These are phyloP conservation scores for Bellardia pandia DNA, from an alignment of 2,888 invertebrate genomes.

Conservation along the genomic window DNA sequence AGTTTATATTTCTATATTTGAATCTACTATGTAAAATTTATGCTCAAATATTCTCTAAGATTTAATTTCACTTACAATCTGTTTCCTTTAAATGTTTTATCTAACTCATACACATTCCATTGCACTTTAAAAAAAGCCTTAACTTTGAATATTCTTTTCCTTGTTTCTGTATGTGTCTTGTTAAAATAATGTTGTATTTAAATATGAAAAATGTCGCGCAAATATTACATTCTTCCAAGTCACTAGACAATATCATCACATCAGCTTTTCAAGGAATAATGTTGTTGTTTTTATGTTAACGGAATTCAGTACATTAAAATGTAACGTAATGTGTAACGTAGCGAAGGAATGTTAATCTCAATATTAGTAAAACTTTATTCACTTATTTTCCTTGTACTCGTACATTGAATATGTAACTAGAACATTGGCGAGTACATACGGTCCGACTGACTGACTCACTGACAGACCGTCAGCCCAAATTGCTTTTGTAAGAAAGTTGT, in stretches of 20 bases:
- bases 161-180: background rate
- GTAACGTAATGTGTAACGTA: conserved; percentile 15
- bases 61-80: background rate
- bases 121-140: background rate
- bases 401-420: background rate
- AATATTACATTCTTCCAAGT: conserved; percentile 42
- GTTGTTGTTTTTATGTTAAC: background rate
- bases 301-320: conserved; percentile 26
- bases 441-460: background rate
- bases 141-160: background rate
- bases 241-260: conserved; percentile 44
- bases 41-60: background rate
- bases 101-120: background rate
- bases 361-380: background rate
- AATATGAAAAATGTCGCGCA: background rate
- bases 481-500: background rate
- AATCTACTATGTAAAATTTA: too few species aligned
- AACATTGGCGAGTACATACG: background rate
- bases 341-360: background rate
- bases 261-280: conserved; percentile 8
- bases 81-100: background rate
- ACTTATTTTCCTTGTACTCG: background rate
- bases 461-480: background rate
- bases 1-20: too few species aligned
- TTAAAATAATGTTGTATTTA: conserved; percentile 8